Evolutionary conservation across 2,888 invertebrate genomes (phyloP), one percentile per base, ranked within the genome.

Genomic region (Hypena proboscidalis): DNA sequence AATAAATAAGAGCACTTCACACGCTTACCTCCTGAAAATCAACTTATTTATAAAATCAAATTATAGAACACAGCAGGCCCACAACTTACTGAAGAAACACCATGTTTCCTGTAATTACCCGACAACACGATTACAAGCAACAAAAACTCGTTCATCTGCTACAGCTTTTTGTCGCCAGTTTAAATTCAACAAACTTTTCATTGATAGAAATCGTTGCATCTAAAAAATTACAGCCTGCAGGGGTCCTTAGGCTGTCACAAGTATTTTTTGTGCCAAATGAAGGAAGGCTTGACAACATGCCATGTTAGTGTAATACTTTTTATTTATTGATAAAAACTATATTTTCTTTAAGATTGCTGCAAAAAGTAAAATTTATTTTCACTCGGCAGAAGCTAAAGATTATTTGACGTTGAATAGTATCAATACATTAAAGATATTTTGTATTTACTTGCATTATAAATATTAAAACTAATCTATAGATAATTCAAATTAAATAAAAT

Each of bases 121-220:
- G 7, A 13, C 29, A 29, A 14, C 15, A 39, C 10, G 13, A 39
- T 9, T 14, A 23, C 14, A 25, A 3, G 21, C 25, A 21, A 21
- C 10, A 19, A 17, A 13, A 35, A 19, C 15, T 15, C 4, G 15
- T n/a, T 4, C 9, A 4, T 8, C 29, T 8, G 4, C 14, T 6
- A 20, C 19, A 11, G 27, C 27, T 33, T 40, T 40, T 40, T 40
- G 2, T 17, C 8, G 21, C 21, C 8, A 9, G 9, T 3, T 17
- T 27, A 8, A 3, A 19, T 8, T 19, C 5, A 41, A n/a, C 34
- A 30, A 41, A 17, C 11, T 40, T 35, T 35, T 42, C 35, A 42
- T 36, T 42, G 41, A 42, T 42, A 35, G 34, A 30, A 31, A 36
- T 42, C 36, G 14, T 39, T 36, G 42, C 37, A 17, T 46, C 30